Evolutionary conservation across 1,140 invertebrate species (phyloP).

Genomic region (Parasteatoda tepidariorum): DNA sequence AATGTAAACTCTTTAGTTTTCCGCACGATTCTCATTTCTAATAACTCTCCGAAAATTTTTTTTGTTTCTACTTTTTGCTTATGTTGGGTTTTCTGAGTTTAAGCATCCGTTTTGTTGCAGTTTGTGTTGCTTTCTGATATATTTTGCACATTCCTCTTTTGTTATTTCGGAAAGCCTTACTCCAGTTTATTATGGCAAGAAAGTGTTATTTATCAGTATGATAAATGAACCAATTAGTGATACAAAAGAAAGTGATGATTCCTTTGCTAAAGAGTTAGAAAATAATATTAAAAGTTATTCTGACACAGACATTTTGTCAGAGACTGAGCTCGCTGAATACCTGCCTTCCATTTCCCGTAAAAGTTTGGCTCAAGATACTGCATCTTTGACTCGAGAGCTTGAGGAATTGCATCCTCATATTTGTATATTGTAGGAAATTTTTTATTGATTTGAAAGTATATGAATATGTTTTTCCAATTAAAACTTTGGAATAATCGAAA

Average conservation of each 20-base stretch:
- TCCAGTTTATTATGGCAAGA: too few relatives aligned
- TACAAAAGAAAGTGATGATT: neutral
- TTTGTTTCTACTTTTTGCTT: neutral
- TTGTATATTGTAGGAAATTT: neutral
- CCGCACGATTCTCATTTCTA: neutral
- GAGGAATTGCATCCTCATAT: conserved; percentile 8
- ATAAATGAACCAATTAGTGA: too few relatives aligned
- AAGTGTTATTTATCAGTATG: too few relatives aligned
- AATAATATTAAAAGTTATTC: neutral
- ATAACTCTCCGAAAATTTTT: neutral
- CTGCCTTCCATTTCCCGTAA: conserved; percentile 7
- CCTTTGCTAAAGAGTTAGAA: neutral
- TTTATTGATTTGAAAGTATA: too few relatives aligned
- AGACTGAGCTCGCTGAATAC: conserved; percentile 6
- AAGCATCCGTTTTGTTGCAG: neutral
- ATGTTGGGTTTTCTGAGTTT: neutral
- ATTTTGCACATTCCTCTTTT: neutral
- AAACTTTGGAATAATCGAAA: too few relatives aligned
- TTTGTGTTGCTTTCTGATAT: neutral
- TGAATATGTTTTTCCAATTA: too few relatives aligned
- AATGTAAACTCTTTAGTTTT: conserved; percentile 2
- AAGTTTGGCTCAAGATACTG: neutral
- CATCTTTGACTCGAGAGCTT: conserved; percentile 2
- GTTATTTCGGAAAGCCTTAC: neutral
- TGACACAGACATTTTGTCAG: conserved; percentile 10